phyloP scores from a whole-genome alignment of 2,888 invertebrate species.

The Ectropis crepuscularia region DNA sequence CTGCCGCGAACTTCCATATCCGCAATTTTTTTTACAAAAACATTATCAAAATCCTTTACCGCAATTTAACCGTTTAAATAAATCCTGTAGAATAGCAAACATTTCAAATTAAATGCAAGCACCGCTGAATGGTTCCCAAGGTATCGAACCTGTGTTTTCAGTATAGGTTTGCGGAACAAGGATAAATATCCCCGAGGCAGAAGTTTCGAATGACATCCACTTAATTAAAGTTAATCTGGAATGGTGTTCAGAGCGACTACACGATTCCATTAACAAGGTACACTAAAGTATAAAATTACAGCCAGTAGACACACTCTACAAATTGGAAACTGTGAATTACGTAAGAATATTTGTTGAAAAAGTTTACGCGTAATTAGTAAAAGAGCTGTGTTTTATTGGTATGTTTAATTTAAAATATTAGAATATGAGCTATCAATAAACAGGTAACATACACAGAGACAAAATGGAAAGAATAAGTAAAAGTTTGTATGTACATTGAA shows the following conservation, averaged over 20 bases:
- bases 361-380: background rate
- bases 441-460: too few species aligned
- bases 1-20: too few species aligned
- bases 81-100: too few species aligned
- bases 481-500: too few species aligned
- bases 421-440: too few species aligned
- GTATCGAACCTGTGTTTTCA: conserved; percentile 31
- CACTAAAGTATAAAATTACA: conserved; percentile 40
- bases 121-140: background rate
- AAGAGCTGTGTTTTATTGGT: background rate
- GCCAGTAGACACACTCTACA: conserved; percentile 9
- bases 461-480: too few species aligned
- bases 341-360: background rate
- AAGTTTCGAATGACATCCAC: conserved; percentile 77
- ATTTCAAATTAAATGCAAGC: too few species aligned
- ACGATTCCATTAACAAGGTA: conserved; percentile 73
- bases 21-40: too few species aligned
- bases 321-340: background rate
- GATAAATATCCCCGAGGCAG: conserved; percentile 65
- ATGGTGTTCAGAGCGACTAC: conserved; percentile 70
- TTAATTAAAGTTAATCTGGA: conserved; percentile 81
- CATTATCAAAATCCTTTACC: too few species aligned
- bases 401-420: too few species aligned
- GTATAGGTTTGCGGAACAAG: conserved; percentile 58
- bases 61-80: too few species aligned